Conservation (phyloP, 2,797 vertebrate genomes). For the Vespertilio murinus region DNA sequence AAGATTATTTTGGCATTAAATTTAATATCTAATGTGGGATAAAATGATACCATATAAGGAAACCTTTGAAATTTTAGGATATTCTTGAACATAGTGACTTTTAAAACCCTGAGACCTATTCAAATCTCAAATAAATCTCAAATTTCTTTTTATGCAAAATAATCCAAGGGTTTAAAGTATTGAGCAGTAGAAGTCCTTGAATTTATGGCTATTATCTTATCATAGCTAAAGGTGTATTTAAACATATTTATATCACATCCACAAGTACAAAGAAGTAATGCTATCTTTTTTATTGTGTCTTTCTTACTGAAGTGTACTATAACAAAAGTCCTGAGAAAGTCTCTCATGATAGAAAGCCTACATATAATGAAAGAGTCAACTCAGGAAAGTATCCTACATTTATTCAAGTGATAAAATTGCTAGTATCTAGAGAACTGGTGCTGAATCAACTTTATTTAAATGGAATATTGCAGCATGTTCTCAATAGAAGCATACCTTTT, state of each 20-base stretch:
- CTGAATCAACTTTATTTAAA: slow-evolving; percentile 66
- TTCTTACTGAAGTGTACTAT: neutral
- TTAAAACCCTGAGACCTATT: neutral
- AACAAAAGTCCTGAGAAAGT: neutral
- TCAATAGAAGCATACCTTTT: slow-evolving; percentile 44
- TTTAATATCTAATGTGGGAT: neutral
- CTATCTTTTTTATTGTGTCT: neutral
- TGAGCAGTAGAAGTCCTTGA: neutral
- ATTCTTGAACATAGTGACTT: neutral
- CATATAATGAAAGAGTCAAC: neutral
- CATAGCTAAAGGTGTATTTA: neutral
- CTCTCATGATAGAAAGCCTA: neutral
- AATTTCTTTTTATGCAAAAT: neutral
- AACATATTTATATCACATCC: neutral
- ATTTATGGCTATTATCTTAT: neutral
- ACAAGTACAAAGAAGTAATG: neutral
- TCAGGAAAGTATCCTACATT: neutral
- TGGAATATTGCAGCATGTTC: slow-evolving; percentile 5
- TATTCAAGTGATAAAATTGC: slow-evolving; percentile 19
- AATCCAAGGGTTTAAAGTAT: neutral
- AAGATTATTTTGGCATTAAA: neutral
- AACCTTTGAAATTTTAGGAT: neutral
- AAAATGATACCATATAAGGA: neutral
- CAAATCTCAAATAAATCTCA: neutral
- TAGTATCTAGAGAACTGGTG: slow-evolving; percentile 25